Evolutionary conservation across 2,888 invertebrate species (phyloP), one percentile per base, ranked within the genome.

Genomic region (Dynastes hyllus): DNA sequence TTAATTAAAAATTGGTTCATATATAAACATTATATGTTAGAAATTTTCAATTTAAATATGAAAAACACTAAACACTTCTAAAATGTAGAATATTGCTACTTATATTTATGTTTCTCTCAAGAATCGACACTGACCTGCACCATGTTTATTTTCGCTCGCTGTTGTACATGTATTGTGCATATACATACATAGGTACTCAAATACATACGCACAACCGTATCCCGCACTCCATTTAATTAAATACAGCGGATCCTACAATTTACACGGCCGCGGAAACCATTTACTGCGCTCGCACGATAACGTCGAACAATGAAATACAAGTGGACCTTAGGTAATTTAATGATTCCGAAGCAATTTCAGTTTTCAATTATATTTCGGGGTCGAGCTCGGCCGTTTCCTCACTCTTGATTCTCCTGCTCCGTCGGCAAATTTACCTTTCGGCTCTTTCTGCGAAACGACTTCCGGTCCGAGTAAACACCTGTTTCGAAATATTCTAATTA

Each of bases 401-500:
- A 50, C n/a, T 27, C 50, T 11, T 13, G 16, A n/a, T 1, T 16
- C 53, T 8, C 22, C 22, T 58, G 4, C n/a, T 11, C 27, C 27
- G 27, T 13, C 45, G 63, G 61, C 61, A 75, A 75, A 75, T 61
- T 75, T 55, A 58, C 73, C 61, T 61, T 61, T 16, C 61, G 22
- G 29, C 40, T 61, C 61, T 61, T 75, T 45, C 27, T n/a, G 51
- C 11, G 66, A 69, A 50, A 27, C 69, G 69, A 61, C 61, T 61
- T 61, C 29, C 58, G 16, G 58, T 27, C 32, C 16, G 40, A 5
- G 13, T 11, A 61, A 45, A 75, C 73, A 75, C 73, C 73, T 63
- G 73, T 75, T 75, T 75, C 27, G 55, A 45, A 61, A 75, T 75
- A 75, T 75, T 50, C 73, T 69, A 69, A 69, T 69, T 69, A 69